These are phyloP conservation scores for Morpho achilles DNA, from an alignment of 2,888 invertebrate species.

Conservation along the genomic window DNA sequence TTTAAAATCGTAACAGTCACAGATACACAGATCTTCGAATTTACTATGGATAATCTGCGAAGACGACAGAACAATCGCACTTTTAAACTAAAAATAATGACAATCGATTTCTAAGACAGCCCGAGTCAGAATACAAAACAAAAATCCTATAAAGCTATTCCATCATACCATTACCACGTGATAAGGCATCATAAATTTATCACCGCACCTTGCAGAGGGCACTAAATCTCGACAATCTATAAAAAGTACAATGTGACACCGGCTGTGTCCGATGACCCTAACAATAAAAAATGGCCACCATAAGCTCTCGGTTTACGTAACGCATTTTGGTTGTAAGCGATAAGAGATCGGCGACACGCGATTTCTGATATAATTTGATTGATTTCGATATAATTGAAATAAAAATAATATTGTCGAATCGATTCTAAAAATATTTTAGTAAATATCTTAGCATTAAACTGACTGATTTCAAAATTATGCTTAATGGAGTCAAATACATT, in stretches of 20 bases:
- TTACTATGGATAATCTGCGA: too few relatives aligned
- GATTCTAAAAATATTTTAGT: not conserved
- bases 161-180: slow-evolving; percentile 55
- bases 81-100: slow-evolving; percentile 4
- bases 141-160: slow-evolving; percentile 25
- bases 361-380: too few relatives aligned
- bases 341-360: slow-evolving; percentile 27
- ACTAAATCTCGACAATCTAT: slow-evolving; percentile 58
- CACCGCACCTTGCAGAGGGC: slow-evolving; percentile 48
- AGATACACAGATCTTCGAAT: too few relatives aligned
- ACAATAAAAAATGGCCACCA: slow-evolving; percentile 69
- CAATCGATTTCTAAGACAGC: slow-evolving; percentile 9
- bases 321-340: slow-evolving; percentile 30
- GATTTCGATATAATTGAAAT: too few relatives aligned
- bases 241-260: slow-evolving; percentile 55
- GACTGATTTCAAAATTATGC: too few relatives aligned
- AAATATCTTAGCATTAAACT: too few relatives aligned
- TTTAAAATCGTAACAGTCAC: too few relatives aligned
- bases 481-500: too few relatives aligned
- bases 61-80: slow-evolving; percentile 2
- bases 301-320: slow-evolving; percentile 60
- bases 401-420: too few relatives aligned
- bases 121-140: slow-evolving; percentile 10
- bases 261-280: slow-evolving; percentile 58
- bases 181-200: slow-evolving; percentile 71